These are phyloP conservation scores for Oriolus oriolus DNA, from an alignment of 2,113 vertebrate genomes.

Conservation along the genomic window DNA sequence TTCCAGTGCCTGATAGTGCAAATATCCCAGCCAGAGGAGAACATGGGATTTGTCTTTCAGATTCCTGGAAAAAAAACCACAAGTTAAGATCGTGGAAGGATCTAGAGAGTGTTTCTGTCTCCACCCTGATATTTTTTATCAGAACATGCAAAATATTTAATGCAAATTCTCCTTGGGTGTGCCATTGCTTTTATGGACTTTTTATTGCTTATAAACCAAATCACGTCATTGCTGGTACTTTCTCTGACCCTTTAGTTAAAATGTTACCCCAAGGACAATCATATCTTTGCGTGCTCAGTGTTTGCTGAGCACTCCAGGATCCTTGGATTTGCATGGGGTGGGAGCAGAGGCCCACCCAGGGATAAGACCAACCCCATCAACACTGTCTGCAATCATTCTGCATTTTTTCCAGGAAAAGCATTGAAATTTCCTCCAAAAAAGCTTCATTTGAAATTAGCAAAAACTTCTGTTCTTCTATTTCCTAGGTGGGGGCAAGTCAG, in stretches of 20 bases:
- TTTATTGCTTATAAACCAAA: slow-evolving; percentile 19
- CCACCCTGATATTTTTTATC: neutral
- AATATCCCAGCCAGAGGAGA: neutral
- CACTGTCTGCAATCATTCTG: neutral
- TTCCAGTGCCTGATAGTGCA: neutral
- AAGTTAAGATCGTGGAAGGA: neutral
- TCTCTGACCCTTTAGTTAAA: slow-evolving; percentile 16
- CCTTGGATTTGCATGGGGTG: neutral
- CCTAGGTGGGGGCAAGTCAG: neutral
- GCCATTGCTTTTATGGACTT: neutral
- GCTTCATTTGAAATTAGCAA: neutral
- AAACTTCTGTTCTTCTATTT: neutral
- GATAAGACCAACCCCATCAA: neutral
- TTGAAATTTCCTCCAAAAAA: neutral
- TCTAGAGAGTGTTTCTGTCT: neutral
- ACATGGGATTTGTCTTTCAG: neutral
- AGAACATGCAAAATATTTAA: neutral
- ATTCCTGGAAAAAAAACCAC: neutral
- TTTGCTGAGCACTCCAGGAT: neutral
- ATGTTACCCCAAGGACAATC: neutral
- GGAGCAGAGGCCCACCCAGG: neutral
- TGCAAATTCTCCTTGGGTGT: neutral
- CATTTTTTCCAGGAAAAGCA: neutral
- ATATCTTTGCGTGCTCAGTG: neutral
- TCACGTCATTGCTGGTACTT: neutral